These are phyloP conservation scores for Chaetodon auriga DNA, from an alignment of 2,113 vertebrate genomes.

Conservation along the genomic window DNA sequence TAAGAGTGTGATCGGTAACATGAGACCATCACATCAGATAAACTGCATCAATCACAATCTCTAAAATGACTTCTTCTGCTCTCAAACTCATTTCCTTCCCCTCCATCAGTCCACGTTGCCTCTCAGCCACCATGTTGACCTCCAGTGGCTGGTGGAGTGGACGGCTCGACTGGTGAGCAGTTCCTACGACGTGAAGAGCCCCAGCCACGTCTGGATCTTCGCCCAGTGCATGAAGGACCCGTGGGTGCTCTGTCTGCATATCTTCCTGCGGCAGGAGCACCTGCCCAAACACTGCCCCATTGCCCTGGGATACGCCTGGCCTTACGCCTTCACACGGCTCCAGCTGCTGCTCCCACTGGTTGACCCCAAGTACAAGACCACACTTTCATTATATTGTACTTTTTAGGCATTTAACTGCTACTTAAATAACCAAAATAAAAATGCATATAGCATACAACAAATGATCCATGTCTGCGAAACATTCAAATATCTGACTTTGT, in stretches of 20 bases:
- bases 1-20: neutral
- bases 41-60: neutral
- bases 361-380: slow-evolving; percentile 91
- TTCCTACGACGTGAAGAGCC: slow-evolving; percentile 97
- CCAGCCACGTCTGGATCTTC: slow-evolving; percentile 99
- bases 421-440: slow-evolving; percentile 14
- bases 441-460: neutral
- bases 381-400: neutral
- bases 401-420: slow-evolving; percentile 1
- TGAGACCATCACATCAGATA: too few relatives aligned
- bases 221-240: slow-evolving; percentile 97
- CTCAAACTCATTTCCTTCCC: neutral
- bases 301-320: slow-evolving; percentile 98
- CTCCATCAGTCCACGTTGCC: slow-evolving; percentile 88
- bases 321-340: slow-evolving; percentile 94
- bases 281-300: slow-evolving; percentile 96
- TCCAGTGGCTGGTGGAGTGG: slow-evolving; percentile 99
- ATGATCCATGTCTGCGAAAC: neutral
- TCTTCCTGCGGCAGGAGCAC: slow-evolving; percentile 96
- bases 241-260: slow-evolving; percentile 98
- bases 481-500: neutral
- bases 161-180: slow-evolving; percentile 95
- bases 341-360: slow-evolving; percentile 96
- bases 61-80: neutral
- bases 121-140: slow-evolving; percentile 92